Percentiles rank a stretch among this genome's conserved stretches.
These are phyloP conservation scores for Hybognathus amarus DNA, from an alignment of 2,797 vertebrate genomes.

Conservation along the genomic window DNA sequence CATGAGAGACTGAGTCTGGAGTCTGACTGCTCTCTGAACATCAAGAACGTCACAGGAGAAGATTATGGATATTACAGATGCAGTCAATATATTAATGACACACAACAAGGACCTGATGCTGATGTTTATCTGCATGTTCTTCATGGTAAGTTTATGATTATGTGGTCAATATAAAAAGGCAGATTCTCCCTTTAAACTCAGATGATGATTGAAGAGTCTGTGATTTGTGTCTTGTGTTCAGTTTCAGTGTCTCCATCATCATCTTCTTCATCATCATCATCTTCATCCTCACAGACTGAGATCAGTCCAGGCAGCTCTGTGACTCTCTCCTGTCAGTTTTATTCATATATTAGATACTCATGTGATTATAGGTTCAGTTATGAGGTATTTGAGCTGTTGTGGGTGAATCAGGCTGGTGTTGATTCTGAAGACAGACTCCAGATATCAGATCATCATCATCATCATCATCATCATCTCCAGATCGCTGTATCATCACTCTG, in stretches of 20 bases:
- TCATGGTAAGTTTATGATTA: background rate
- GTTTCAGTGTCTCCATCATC: background rate
- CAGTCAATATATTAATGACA: background rate
- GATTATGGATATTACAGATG: background rate
- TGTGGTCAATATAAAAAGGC: too few relatives aligned
- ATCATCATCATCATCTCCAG: too few relatives aligned
- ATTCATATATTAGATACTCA: fast-evolving
- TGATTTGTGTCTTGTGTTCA: too few relatives aligned
- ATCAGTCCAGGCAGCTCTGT: background rate
- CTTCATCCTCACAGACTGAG: background rate
- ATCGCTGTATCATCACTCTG: too few relatives aligned
- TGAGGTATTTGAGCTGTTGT: too few relatives aligned
- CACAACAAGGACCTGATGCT: background rate
- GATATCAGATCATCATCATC: too few relatives aligned
- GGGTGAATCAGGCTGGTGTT: too few relatives aligned
- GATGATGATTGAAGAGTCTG: background rate
- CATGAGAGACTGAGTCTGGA: constrained; percentile 23
- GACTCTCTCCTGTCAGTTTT: background rate
- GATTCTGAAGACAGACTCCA: too few relatives aligned
- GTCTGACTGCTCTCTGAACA: constrained; percentile 36
- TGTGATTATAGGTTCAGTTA: too few relatives aligned
- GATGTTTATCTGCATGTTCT: background rate
- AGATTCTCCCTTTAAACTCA: background rate
- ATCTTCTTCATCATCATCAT: too few relatives aligned
- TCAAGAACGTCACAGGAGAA: background rate